Evolutionary conservation across 2,888 invertebrate genomes (phyloP).

Genomic region (Ptilodon capucinus): DNA sequence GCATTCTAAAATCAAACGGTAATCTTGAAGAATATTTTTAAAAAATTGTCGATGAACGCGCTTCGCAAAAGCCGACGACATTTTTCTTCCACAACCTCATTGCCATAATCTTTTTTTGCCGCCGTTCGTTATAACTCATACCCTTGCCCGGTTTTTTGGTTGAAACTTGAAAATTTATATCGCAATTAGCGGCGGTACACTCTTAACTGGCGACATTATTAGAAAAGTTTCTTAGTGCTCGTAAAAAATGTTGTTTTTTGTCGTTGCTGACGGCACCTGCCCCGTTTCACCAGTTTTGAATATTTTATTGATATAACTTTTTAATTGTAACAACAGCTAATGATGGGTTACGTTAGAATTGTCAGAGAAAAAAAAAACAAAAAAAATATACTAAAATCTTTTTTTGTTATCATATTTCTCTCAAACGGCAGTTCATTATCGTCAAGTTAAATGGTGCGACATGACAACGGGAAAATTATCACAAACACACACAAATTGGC

Average conservation of each 20-base stretch:
- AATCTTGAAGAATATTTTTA: too few species aligned
- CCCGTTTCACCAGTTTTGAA: conserved; percentile 27
- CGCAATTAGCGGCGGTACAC: conserved; percentile 74
- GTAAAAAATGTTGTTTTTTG: conserved; percentile 70
- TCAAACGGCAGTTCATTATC: conserved; percentile 43
- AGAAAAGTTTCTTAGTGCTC: conserved; percentile 77
- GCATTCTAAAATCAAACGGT: too few species aligned
- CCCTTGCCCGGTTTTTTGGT: conserved; percentile 64
- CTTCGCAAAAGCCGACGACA: background rate
- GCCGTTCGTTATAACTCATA: conserved; percentile 64
- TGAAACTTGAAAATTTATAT: conserved; percentile 79
- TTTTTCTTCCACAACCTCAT: conserved; percentile 33
- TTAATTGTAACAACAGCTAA: conserved; percentile 20
- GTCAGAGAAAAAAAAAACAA: background rate
- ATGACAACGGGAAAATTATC: conserved; percentile 65
- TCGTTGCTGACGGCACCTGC: conserved; percentile 54
- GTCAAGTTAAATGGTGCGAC: conserved; percentile 48
- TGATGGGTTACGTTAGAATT: background rate
- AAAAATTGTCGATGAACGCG: too few species aligned
- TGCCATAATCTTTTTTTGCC: conserved; percentile 53
- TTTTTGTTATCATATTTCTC: too few species aligned
- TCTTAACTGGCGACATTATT: conserved; percentile 75
- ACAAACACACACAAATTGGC: conserved; percentile 79
- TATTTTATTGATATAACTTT: conserved; percentile 28
- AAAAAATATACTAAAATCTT: too few species aligned